Percentiles rank a stretch among this genome's conserved stretches.
Evolutionary conservation across 2,113 vertebrate genomes (phyloP).

Genomic region (Abramis brama): DNA sequence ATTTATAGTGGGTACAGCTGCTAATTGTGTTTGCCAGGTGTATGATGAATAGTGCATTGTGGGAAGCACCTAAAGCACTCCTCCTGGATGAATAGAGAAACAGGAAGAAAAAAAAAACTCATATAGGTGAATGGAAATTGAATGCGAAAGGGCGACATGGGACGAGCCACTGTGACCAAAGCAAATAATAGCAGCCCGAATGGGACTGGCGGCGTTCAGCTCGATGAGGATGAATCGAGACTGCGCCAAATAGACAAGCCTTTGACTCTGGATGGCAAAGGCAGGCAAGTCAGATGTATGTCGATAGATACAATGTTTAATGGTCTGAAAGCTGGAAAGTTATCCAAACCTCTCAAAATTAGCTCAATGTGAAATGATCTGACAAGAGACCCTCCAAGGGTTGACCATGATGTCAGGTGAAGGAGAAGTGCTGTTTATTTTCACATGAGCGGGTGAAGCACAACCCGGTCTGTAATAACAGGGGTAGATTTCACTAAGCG

Average conservation of each 20-base stretch:
- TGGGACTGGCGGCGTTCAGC: constrained; percentile 2
- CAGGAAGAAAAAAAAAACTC: constrained; percentile 12
- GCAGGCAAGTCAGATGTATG: neutral
- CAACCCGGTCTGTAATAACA: constrained; percentile 46
- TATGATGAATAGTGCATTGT: constrained; percentile 56
- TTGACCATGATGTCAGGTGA: constrained; percentile 18
- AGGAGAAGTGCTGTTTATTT: constrained; percentile 41
- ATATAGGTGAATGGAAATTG: constrained; percentile 19
- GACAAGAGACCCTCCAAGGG: constrained; percentile 35
- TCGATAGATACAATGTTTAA: neutral
- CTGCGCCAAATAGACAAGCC: neutral
- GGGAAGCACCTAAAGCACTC: constrained; percentile 46
- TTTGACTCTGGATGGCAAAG: neutral
- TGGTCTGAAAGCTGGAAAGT: neutral
- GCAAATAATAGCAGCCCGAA: constrained; percentile 26
- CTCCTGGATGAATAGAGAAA: constrained; percentile 32
- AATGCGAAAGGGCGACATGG: constrained; percentile 32
- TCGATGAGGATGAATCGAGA: neutral
- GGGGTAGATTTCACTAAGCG: constrained; percentile 45
- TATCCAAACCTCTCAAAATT: neutral
- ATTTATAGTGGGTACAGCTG: constrained; percentile 37
- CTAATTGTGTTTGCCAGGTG: constrained; percentile 52
- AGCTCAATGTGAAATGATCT: neutral
- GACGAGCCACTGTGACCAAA: constrained; percentile 13
- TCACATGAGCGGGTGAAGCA: constrained; percentile 45